These are phyloP conservation scores for Pyrocoelia pectoralis DNA, from an alignment of 2,888 invertebrate genomes.

Conservation along the genomic window DNA sequence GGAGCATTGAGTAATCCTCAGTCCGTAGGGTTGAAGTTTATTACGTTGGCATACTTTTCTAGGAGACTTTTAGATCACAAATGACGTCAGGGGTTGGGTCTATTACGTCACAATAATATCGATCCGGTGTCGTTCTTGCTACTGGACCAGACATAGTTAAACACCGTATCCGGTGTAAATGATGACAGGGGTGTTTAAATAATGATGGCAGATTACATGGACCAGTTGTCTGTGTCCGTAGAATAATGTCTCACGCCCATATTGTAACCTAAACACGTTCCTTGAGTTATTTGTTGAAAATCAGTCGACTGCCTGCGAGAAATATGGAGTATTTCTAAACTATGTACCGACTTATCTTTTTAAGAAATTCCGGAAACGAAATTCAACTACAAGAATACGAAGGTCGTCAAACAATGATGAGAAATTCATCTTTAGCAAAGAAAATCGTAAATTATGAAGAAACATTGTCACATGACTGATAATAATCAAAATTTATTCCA, in stretches of 20 bases:
- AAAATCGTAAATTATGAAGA: too few relatives aligned
- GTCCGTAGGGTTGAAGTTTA: background rate
- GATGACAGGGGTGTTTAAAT: slow-evolving; percentile 35
- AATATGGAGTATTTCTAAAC: background rate
- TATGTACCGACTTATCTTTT: background rate
- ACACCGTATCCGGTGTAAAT: slow-evolving; percentile 37
- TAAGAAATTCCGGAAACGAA: too few relatives aligned
- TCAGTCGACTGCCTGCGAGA: background rate
- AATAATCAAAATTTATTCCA: too few relatives aligned
- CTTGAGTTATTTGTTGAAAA: slow-evolving; percentile 6
- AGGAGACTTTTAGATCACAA: slow-evolving; percentile 39
- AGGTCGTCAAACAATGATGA: too few relatives aligned
- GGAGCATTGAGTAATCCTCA: too few relatives aligned
- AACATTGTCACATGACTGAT: too few relatives aligned
- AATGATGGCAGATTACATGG: slow-evolving; percentile 31
- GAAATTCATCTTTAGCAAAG: too few relatives aligned
- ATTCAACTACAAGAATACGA: too few relatives aligned
- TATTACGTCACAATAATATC: slow-evolving; percentile 43
- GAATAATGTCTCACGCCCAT: slow-evolving; percentile 20
- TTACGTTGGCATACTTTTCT: slow-evolving; percentile 11
- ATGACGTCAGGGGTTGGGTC: slow-evolving; percentile 48
- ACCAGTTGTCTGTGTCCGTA: slow-evolving; percentile 26
- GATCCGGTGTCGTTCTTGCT: slow-evolving; percentile 42
- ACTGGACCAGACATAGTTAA: slow-evolving; percentile 37
- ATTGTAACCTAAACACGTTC: slow-evolving; percentile 14